A percentile compares a stretch with the other conserved stretches of the same genome.
These are phyloP conservation scores for Melieria picta DNA, from an alignment of 2,888 invertebrate species.

Conservation along the genomic window DNA sequence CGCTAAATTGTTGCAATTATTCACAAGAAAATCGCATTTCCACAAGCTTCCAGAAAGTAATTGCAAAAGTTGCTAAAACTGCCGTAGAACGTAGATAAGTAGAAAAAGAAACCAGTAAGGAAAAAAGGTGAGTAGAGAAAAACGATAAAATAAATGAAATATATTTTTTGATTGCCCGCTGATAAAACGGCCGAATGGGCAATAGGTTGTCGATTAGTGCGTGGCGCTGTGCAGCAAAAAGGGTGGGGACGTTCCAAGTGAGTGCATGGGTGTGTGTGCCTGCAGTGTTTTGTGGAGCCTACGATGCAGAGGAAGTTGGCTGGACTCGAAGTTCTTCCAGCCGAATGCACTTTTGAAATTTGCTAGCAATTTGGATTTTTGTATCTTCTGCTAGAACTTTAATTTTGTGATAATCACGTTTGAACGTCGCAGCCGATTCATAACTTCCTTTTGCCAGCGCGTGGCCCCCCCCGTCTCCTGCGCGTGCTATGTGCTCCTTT, in stretches of 20 bases:
- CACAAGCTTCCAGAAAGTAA: not conserved
- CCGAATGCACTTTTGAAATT: too few species aligned
- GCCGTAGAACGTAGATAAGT: not conserved
- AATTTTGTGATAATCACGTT: not conserved
- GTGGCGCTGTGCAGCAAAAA: not conserved
- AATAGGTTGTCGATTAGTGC: too few species aligned
- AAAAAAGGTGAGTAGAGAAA: constrained; percentile 2
- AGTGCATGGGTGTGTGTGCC: too few species aligned
- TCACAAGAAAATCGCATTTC: not conserved
- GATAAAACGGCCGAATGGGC: not conserved
- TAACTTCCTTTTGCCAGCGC: not conserved
- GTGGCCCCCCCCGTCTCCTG: not conserved
- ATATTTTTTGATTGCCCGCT: not conserved
- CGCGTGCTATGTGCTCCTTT: too few species aligned
- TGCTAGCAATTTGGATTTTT: not conserved
- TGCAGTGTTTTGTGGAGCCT: too few species aligned
- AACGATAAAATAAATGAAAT: not conserved
- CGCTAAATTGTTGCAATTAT: not conserved
- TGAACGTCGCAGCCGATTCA: not conserved
- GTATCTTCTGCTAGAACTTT: not conserved
- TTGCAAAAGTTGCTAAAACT: not conserved
- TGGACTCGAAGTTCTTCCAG: too few species aligned
- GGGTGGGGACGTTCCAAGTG: not conserved
- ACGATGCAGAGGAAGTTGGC: too few species aligned
- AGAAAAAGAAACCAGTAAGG: not conserved